Evolutionary conservation across 2,888 invertebrate species (phyloP).

Genomic region (Rhynchonema sp.): DNA sequence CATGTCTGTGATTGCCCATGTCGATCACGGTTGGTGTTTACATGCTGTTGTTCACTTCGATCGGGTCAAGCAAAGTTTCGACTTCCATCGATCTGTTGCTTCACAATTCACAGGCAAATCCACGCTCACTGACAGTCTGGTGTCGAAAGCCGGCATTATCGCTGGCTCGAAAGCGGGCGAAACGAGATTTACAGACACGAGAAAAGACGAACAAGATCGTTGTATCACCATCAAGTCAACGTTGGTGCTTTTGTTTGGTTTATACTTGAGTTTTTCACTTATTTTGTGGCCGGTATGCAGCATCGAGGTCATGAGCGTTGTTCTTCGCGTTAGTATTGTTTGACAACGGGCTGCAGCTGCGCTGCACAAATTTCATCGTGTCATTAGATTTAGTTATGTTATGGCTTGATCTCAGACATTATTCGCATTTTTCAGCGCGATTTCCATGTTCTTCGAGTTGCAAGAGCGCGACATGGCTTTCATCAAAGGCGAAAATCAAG

Average conservation of each 20-base stretch:
- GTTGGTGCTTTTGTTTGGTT: conserved; percentile 55
- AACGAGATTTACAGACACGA: conserved; percentile 94
- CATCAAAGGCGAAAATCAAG: conserved; percentile 71
- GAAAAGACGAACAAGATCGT: conserved; percentile 98
- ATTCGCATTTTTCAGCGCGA: conserved; percentile 58
- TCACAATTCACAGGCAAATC: conserved; percentile 66
- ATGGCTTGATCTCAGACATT: too few relatives aligned
- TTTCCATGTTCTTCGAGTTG: conserved; percentile 96
- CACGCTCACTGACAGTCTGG: conserved; percentile 93
- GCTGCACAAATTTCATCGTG: too few relatives aligned
- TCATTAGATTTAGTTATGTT: too few relatives aligned
- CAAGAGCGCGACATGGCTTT: conserved; percentile 79
- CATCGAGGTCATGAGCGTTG: too few relatives aligned
- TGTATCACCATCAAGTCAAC: conserved; percentile 99
- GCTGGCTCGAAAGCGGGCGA: conserved; percentile 96
- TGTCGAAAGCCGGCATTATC: conserved; percentile 98
- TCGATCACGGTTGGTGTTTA: conserved; percentile 66
- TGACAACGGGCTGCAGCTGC: too few relatives aligned
- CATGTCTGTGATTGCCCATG: conserved; percentile 99
- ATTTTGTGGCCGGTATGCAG: too few relatives aligned
- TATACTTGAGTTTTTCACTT: too few relatives aligned
- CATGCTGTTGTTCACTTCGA: neutral
- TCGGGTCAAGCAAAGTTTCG: too few relatives aligned
- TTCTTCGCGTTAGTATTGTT: too few relatives aligned
- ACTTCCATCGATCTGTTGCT: too few relatives aligned